These are phyloP conservation scores for Leptinotarsa lineolata DNA, from an alignment of 1,140 invertebrate species.

Conservation along the genomic window DNA sequence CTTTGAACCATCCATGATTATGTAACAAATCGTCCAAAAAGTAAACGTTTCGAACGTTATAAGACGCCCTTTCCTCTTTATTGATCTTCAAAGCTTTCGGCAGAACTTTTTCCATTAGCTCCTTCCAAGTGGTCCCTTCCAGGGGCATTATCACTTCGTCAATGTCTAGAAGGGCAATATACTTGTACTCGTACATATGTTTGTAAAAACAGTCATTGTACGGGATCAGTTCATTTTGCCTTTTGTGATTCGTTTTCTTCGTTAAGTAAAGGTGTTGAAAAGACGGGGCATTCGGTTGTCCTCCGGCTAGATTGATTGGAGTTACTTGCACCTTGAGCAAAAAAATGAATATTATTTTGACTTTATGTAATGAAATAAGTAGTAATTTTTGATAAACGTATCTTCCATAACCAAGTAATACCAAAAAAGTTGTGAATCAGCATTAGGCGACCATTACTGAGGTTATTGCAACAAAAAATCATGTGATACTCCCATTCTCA, in stretches of 20 bases:
- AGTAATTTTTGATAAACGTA: too few relatives aligned
- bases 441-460: too few relatives aligned
- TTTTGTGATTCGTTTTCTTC: slow-evolving; percentile 87
- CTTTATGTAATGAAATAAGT: too few relatives aligned
- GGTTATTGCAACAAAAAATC: too few relatives aligned
- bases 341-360: not conserved
- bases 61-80: slow-evolving; percentile 77
- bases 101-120: slow-evolving; percentile 73
- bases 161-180: slow-evolving; percentile 87
- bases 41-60: slow-evolving; percentile 92
- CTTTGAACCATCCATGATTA: slow-evolving; percentile 79
- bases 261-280: slow-evolving; percentile 88
- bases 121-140: slow-evolving; percentile 73
- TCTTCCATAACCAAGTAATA: too few relatives aligned
- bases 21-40: slow-evolving; percentile 89
- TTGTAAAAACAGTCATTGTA: slow-evolving; percentile 97
- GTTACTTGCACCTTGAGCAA: slow-evolving; percentile 72
- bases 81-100: slow-evolving; percentile 70
- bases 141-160: slow-evolving; percentile 96
- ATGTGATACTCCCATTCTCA: too few relatives aligned
- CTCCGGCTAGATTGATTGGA: slow-evolving; percentile 85
- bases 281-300: slow-evolving; percentile 86
- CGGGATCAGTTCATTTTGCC: slow-evolving; percentile 93
- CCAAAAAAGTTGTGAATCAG: too few relatives aligned
- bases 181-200: slow-evolving; percentile 85